Evolutionary conservation across 2,888 invertebrate genomes (phyloP), one percentile per base, ranked within the genome.

Genomic region (Dryobota labecula): DNA sequence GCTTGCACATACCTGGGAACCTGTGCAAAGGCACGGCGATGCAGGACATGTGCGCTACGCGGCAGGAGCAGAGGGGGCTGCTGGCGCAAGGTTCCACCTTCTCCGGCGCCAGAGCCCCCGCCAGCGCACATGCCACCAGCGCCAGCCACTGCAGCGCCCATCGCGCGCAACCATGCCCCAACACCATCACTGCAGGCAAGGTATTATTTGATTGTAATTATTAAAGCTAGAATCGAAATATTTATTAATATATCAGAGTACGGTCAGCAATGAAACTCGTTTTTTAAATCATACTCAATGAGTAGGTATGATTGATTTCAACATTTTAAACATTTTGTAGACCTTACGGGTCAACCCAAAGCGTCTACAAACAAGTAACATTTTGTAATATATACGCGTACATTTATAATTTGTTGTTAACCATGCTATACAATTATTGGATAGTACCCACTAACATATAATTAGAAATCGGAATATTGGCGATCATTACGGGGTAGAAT

Each of bases 21-120:
- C 97, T 96, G 87, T 97, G 97, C 86, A 97, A 96, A n/a, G 97
- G 97, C 76, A 97, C 97, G 49, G 97, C 97, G 84, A 97, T 96
- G 90, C 97, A 97, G 87, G 97, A 97, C 94, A 97, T 97, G 90
- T 97, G 97, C 84, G 96, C 96, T 54, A 96, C 93, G 88, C 97
- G 97, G 92, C 97, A 97, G 84, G 97, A 96, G 92, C 97, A 97
- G 93, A 97, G 97, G 38, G 97, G 97, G 92, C 97, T 97, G 92
- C 97, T 96, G 76, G 96, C 96, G 92, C 97, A 97, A 43, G 97
- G 96, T 86, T 96, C 96, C 76, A 96, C 94, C 86, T 90, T 92
- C 83, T 94, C 92, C 66, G 95, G 95, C 75, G 95, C 93, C 86
- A 94, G 92, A 80, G 94, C 88, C 66, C 93, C 92, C 83, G 90